A percentile compares a stretch with the other conserved stretches of the same genome.
Conservation (phyloP, 2,888 invertebrate genomes). For the Melolontha melolontha region DNA sequence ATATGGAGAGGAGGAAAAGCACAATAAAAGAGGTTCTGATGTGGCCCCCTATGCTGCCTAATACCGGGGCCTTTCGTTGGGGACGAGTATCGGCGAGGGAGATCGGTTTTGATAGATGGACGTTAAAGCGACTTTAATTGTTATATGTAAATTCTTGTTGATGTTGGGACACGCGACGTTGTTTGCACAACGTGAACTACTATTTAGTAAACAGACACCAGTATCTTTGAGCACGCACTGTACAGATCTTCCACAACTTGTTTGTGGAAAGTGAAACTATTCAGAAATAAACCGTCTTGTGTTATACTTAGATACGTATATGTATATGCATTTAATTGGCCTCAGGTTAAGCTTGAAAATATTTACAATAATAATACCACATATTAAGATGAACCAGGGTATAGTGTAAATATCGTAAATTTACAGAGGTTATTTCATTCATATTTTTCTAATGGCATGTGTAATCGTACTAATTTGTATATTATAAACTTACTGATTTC, state of each 20-base stretch:
- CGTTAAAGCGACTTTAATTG: slow-evolving; percentile 56
- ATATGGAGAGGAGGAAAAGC: slow-evolving; percentile 23
- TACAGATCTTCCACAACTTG: slow-evolving; percentile 1
- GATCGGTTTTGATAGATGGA: slow-evolving; percentile 56
- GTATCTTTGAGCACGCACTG: background rate
- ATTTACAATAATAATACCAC: too few relatives aligned
- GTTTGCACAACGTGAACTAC: slow-evolving; percentile 30
- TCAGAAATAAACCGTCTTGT: too few relatives aligned
- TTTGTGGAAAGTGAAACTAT: too few relatives aligned
- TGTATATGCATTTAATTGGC: too few relatives aligned
- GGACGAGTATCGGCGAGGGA: slow-evolving; percentile 47
- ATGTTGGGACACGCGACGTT: slow-evolving; percentile 43
- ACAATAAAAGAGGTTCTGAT: slow-evolving; percentile 35
- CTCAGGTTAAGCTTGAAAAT: too few relatives aligned
- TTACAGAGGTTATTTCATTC: too few relatives aligned
- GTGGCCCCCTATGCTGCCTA: slow-evolving; percentile 47
- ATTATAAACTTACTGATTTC: too few relatives aligned
- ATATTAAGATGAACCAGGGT: too few relatives aligned
- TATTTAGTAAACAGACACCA: slow-evolving; percentile 30
- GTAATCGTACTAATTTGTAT: too few relatives aligned
- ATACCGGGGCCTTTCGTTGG: slow-evolving; percentile 45
- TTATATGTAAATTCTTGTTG: slow-evolving; percentile 52
- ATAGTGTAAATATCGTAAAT: too few relatives aligned
- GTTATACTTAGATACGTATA: too few relatives aligned
- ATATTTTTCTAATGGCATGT: too few relatives aligned